A percentile compares a stretch with the other conserved stretches of the same genome.
Conservation (phyloP, 1,140 invertebrate genomes). For the Wiebesia pumilae region DNA sequence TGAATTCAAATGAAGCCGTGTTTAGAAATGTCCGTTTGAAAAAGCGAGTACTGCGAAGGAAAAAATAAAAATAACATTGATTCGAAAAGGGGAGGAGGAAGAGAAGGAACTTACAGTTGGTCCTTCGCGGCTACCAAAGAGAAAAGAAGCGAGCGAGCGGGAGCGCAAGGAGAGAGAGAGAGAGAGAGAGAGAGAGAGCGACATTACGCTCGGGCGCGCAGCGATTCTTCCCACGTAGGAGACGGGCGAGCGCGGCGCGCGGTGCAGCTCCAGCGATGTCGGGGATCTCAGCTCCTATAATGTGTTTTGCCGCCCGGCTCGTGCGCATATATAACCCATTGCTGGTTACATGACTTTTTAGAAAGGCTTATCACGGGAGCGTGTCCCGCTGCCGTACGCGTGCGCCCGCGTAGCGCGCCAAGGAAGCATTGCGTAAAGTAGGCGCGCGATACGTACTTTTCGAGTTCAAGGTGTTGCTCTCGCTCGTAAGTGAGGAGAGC, state of each 20-base stretch:
- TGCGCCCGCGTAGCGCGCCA: neutral
- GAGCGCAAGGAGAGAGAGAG: neutral
- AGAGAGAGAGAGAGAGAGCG: neutral
- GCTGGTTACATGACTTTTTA: conserved; percentile 48
- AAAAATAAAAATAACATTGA: neutral
- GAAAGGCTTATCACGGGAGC: conserved; percentile 50
- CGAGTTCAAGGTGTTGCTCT: conserved; percentile 46
- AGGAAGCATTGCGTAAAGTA: conserved; percentile 18
- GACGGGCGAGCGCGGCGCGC: conserved; percentile 12
- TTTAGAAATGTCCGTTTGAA: neutral
- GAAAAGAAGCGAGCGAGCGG: neutral
- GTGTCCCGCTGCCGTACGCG: neutral
- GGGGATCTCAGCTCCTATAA: neutral
- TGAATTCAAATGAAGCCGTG: neutral
- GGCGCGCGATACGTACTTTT: neutral
- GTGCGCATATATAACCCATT: conserved; percentile 30
- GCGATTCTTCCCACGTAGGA: conserved; percentile 52
- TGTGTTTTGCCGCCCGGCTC: neutral
- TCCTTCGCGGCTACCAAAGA: neutral
- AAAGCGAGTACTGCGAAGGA: neutral
- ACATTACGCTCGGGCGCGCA: conserved; percentile 49
- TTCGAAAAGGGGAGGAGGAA: neutral
- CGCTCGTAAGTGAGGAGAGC: too few species aligned
- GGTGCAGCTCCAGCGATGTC: conserved; percentile 22
- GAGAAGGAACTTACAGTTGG: neutral